Evolutionary conservation across 1,140 invertebrate genomes (phyloP).

Genomic region (Spodoptera litura): DNA sequence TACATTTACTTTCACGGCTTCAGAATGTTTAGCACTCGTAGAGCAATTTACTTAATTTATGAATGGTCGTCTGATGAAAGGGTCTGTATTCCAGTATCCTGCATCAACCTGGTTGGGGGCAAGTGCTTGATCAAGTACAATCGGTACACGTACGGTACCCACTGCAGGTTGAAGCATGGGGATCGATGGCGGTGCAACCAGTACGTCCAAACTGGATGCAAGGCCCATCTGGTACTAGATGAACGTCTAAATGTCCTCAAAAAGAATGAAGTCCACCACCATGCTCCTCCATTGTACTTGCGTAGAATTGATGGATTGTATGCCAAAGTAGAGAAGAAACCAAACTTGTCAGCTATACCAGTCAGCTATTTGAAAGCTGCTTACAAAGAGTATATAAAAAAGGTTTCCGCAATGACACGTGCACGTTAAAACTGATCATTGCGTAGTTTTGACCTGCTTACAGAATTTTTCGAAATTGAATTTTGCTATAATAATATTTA

Average conservation of each 20-base stretch:
- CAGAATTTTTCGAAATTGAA: no score
- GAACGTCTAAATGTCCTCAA: not conserved
- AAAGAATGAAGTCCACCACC: not conserved
- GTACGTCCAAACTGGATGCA: conserved; percentile 5
- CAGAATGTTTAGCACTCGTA: no score
- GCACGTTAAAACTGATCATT: not conserved
- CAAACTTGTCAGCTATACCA: no score
- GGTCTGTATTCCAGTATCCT: conserved; percentile 7
- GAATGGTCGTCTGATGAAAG: not conserved
- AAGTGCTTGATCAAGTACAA: conserved; percentile 13
- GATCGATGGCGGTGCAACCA: conserved; percentile 21
- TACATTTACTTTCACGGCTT: no score
- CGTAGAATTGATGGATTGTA: not conserved
- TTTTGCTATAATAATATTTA: no score
- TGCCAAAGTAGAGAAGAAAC: not conserved
- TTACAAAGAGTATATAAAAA: not conserved
- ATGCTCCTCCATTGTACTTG: not conserved
- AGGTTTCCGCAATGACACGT: not conserved
- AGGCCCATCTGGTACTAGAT: not conserved
- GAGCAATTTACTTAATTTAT: not conserved
- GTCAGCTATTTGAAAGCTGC: no score
- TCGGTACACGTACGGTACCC: not conserved
- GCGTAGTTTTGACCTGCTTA: no score
- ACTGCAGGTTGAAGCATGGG: conserved; percentile 20
- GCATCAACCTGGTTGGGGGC: not conserved